Evolutionary conservation across 2,888 invertebrate genomes (phyloP), one percentile per base, ranked within the genome.

Genomic region (Meta bourneti): DNA sequence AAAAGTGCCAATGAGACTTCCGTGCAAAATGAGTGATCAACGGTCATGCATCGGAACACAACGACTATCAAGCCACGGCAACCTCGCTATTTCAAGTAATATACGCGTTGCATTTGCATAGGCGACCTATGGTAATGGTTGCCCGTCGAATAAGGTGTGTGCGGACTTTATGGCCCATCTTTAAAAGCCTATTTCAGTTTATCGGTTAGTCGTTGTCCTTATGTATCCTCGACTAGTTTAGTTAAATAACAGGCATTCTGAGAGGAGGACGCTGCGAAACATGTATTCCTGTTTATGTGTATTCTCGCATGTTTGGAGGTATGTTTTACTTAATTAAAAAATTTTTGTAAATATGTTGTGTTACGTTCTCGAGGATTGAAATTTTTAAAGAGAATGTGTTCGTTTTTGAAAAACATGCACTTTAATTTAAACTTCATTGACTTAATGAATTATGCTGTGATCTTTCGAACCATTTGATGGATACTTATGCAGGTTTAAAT

Each of bases 141-240:
- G 80, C 19, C 71, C 85, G 89, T 85, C 92, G 92, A 92, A 92
- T 92, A 85, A 83, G 84, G 75, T 80, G 77, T 49, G 20, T 51
- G 72, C 48, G 52, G 16, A 48, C 72, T 92, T 92, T 89, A 92
- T 89, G 84, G 54, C 74, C 79, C 51, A 69, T 72, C 85, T 84
- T 83, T 80, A 87, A 82, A 89, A 61, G 90, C 78, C 85, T 80
- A 85, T 85, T 83, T 84, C 84, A 13, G 6, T 79, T 71, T 72
- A 78, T 80, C 52, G 87, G 51, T 72, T 72, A 54, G 79, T 20
- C 52, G 49, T 34, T 4, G 34, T 34, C 34, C 34, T 34, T 78
- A 78, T 70, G 54, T 49, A 78, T 61, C 49, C 49, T 19, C 19
- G 6, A 48, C 54, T 84, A 49, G 89, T 79, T 89, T 83, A 79